A percentile compares a stretch with the other conserved stretches of the same genome.
Evolutionary conservation across 2,888 invertebrate species (phyloP).

Genomic region (Chalcosyrphus nemorum): DNA sequence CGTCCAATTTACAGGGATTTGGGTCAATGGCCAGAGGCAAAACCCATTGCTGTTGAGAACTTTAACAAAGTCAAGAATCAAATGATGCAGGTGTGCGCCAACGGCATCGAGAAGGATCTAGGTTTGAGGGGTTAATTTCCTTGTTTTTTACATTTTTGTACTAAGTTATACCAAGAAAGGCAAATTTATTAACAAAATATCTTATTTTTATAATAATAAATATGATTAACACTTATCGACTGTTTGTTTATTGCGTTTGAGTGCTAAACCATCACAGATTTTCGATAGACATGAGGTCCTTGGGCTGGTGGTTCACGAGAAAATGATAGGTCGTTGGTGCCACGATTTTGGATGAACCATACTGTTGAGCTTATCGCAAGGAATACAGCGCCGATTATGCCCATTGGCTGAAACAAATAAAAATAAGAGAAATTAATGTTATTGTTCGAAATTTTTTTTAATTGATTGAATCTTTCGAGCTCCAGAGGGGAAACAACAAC

Average conservation of each 20-base stretch:
- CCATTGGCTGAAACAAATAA: constrained; percentile 35
- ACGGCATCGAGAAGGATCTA: constrained; percentile 89
- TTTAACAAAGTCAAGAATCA: constrained; percentile 87
- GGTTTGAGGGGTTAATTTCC: constrained; percentile 76
- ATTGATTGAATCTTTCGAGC: no score
- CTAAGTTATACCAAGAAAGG: not conserved
- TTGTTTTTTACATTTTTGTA: not conserved
- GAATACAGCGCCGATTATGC: constrained; percentile 20
- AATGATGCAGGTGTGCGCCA: constrained; percentile 93
- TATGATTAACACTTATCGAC: not conserved
- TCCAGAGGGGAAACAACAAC: no score
- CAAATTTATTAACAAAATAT: constrained; percentile 54
- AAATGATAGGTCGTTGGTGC: not conserved
- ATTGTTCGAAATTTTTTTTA: no score
- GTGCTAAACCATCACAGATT: constrained; percentile 26
- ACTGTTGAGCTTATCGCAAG: constrained; percentile 24
- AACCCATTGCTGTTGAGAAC: constrained; percentile 87
- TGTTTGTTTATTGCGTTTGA: not conserved
- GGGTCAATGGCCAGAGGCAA: constrained; percentile 89
- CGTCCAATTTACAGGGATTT: constrained; percentile 94
- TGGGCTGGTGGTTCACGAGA: not conserved
- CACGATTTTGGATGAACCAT: constrained; percentile 25
- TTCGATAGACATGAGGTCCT: constrained; percentile 21
- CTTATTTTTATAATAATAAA: constrained; percentile 34
- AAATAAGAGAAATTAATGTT: not conserved